Base-by-base conservation (phyloP, 2,888 invertebrate species). In the Mythimna albipuncta region DNA sequence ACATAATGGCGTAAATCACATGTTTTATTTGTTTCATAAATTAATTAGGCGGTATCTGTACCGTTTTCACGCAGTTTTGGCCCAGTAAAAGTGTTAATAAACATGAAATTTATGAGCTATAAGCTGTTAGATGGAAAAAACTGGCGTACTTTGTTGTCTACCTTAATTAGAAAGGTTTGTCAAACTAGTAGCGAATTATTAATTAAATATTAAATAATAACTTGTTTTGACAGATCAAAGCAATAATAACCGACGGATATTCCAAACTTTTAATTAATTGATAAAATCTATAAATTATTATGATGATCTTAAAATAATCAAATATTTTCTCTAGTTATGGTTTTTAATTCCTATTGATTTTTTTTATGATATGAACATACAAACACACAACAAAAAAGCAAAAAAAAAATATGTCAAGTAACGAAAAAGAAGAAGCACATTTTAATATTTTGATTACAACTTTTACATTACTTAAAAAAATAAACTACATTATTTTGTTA, bases 51-150 rank as follows among this genome's bases (percentile, higher is more conserved):
- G 63, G 69, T 83, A 70, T 69, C 66, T 70, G 75, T 83, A 81
- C 79, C 77, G 81, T 87, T 87, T 81, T 77, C 75, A 85, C 81
- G 64, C 75, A 85, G 72, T 85, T 77, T 78, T 78, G 57, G 47
- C 52, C 52, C 71, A 75, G 69, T 87, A 82, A 85, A 86, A 83
- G 75, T 73, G 78, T 76, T 79, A 81, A 80, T 85, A 86, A 79
- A 86, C 75, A 70, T 61, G 67, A 63, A 75, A 80, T 85, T 85
- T 85, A 85, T 86, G 67, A 72, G 21, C 73, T 38, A 35, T 84
- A 79, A 81, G 63, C 58, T 81, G 69, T 77, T 71, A 62, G 57
- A 69, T 66, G 80, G 7, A 57, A 38, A 79, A 83, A 73, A 72
- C 69, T 75, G 54, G 52, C 61, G 72, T 69, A 74, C 68, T 76